Evolutionary conservation across 2,888 invertebrate genomes (phyloP).

Genomic region (Ophion costatus): DNA sequence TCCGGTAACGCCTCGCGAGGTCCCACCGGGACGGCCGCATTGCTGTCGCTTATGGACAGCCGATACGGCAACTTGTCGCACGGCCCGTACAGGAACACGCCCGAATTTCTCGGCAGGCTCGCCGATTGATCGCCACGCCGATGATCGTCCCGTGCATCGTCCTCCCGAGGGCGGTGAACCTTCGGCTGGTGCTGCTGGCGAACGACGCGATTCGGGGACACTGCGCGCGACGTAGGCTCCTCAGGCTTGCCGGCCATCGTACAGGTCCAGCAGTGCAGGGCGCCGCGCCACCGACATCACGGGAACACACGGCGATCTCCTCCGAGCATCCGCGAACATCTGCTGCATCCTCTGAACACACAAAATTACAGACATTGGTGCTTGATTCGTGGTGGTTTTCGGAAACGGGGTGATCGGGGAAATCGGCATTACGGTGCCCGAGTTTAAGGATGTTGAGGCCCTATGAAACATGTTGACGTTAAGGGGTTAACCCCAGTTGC

Average conservation of each 20-base stretch:
- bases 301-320: slow-evolving; percentile 85
- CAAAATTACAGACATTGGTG: neutral
- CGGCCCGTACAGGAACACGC: slow-evolving; percentile 86
- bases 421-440: too few species aligned
- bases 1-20: slow-evolving; percentile 53
- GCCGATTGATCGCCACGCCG: neutral
- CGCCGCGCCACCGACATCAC: slow-evolving; percentile 87
- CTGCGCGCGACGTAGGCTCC: slow-evolving; percentile 85
- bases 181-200: slow-evolving; percentile 67
- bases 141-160: slow-evolving; percentile 40
- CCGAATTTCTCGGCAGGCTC: slow-evolving; percentile 73
- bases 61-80: slow-evolving; percentile 86
- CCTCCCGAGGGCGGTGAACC: slow-evolving; percentile 33
- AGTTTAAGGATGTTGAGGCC: too few species aligned
- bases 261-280: slow-evolving; percentile 82
- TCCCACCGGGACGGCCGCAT: slow-evolving; percentile 76
- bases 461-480: too few species aligned
- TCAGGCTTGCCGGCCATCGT: slow-evolving; percentile 92
- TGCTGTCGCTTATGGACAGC: slow-evolving; percentile 84
- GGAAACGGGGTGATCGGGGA: too few species aligned
- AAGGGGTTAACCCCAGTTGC: too few species aligned
- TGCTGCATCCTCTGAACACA: slow-evolving; percentile 81
- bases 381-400: too few species aligned
- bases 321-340: slow-evolving; percentile 78
- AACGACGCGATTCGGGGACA: slow-evolving; percentile 79